Evolutionary conservation across 1,140 invertebrate species (phyloP).

Genomic region (Marisa cornuarietis): DNA sequence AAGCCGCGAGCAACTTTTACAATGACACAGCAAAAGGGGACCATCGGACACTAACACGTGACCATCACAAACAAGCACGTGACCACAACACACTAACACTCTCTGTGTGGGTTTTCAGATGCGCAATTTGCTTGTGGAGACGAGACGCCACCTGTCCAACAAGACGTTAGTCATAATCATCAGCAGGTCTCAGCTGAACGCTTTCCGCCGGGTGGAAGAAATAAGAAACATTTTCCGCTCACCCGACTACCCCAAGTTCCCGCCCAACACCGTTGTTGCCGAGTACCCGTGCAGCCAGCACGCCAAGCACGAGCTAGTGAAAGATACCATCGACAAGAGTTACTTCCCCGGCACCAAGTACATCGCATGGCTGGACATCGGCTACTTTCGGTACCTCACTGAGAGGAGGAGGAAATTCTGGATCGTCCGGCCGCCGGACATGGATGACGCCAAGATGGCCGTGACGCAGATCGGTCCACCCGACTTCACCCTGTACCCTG

Average conservation of each 20-base stretch:
- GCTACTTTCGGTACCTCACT: conserved; percentile 44
- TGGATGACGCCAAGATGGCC: conserved; percentile 37
- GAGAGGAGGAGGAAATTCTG: conserved; percentile 30
- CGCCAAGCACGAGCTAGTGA: conserved; percentile 42
- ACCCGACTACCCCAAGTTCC: conserved; percentile 42
- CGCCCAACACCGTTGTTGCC: conserved; percentile 46
- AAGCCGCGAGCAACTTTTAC: too few relatives aligned
- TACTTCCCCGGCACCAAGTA: conserved; percentile 34
- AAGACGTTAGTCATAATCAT: conserved; percentile 37
- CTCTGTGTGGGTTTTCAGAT: conserved; percentile 4
- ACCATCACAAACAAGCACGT: too few relatives aligned
- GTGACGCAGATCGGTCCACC: conserved; percentile 27
- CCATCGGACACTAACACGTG: too few relatives aligned
- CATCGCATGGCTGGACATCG: conserved; percentile 50
- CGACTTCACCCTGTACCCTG: neutral
- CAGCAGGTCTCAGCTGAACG: conserved; percentile 30
- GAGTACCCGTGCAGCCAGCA: conserved; percentile 45
- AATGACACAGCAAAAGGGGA: too few relatives aligned
- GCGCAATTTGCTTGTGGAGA: conserved; percentile 22
- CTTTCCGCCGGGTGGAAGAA: conserved; percentile 36
- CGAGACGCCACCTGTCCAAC: conserved; percentile 28
- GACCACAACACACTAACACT: too few relatives aligned
- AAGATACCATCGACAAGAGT: conserved; percentile 19
- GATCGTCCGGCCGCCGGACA: conserved; percentile 31
- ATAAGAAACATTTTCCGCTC: conserved; percentile 39